A percentile compares a stretch with the other conserved stretches of the same genome.
Conservation (phyloP, 2,113 vertebrate species). For the Barnardius zonarius region DNA sequence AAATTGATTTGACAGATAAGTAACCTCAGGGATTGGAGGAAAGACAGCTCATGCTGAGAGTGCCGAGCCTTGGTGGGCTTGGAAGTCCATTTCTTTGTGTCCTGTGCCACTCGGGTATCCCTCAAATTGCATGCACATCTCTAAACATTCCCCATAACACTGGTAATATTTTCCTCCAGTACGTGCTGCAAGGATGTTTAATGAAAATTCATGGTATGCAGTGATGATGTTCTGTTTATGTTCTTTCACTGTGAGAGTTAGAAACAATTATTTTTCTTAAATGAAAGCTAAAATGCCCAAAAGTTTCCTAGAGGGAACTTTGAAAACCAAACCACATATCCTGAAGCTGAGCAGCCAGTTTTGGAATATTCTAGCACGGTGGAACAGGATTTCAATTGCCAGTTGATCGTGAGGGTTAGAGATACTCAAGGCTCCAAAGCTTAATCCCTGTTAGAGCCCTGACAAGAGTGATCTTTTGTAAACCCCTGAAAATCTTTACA, state of each 20-base stretch:
- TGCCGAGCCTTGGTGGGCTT: not conserved
- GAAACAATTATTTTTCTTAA: not conserved
- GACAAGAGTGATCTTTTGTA: not conserved
- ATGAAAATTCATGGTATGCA: not conserved
- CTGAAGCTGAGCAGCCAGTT: not conserved
- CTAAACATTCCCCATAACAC: not conserved
- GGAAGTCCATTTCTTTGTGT: not conserved
- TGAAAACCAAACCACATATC: not conserved
- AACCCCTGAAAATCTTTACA: not conserved
- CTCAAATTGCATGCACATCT: not conserved
- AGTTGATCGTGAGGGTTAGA: not conserved
- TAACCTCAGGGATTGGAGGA: not conserved
- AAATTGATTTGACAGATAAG: not conserved
- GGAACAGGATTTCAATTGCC: not conserved
- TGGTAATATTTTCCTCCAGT: not conserved
- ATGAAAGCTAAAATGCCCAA: not conserved
- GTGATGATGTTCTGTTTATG: not conserved
- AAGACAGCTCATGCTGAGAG: not conserved
- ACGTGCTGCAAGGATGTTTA: not conserved
- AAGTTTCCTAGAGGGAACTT: not conserved
- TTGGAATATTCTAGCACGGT: not conserved
- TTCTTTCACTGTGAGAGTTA: not conserved
- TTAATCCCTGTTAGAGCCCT: not conserved
- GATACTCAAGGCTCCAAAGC: not conserved
- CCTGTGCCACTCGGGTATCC: accelerated